These are phyloP conservation scores for Labroides dimidiatus DNA, from an alignment of 2,797 vertebrate genomes.

Conservation along the genomic window DNA sequence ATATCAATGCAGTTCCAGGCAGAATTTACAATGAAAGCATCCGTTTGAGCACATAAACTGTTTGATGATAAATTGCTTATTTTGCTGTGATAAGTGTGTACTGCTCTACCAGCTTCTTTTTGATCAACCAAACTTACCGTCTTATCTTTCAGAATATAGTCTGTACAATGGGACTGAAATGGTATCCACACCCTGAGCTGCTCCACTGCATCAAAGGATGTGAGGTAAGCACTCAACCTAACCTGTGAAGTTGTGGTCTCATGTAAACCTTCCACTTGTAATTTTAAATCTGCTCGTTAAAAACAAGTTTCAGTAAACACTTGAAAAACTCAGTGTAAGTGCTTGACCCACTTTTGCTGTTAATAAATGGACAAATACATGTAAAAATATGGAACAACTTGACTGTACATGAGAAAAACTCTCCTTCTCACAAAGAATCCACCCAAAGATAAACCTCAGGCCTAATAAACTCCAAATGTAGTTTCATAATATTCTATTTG, in stretches of 20 bases:
- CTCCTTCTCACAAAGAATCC: background rate
- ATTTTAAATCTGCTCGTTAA: background rate
- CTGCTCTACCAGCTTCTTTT: conserved; percentile 9
- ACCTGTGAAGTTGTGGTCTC: conserved; percentile 21
- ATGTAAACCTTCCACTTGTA: conserved; percentile 6
- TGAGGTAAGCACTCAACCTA: conserved; percentile 86
- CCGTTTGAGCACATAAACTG: conserved; percentile 16
- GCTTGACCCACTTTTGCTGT: conserved; percentile 1
- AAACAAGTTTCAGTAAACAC: background rate
- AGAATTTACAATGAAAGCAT: conserved; percentile 34
- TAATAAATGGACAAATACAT: background rate
- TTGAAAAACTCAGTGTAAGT: background rate
- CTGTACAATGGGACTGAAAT: conserved; percentile 95
- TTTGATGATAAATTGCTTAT: conserved; percentile 18
- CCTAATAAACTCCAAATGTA: conserved; percentile 19
- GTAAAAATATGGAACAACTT: background rate
- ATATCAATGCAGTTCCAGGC: conserved; percentile 49
- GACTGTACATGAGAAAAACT: conserved; percentile 1
- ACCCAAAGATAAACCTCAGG: conserved; percentile 6
- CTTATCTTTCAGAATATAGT: conserved; percentile 87
- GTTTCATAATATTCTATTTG: conserved; percentile 30
- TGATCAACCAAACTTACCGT: conserved; percentile 27
- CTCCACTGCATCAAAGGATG: conserved; percentile 98
- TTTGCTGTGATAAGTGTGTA: conserved; percentile 15
- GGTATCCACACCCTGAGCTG: conserved; percentile 93